phyloP scores from a whole-genome alignment of 2,888 invertebrate genomes.

The Conops quadrifasciatus region DNA sequence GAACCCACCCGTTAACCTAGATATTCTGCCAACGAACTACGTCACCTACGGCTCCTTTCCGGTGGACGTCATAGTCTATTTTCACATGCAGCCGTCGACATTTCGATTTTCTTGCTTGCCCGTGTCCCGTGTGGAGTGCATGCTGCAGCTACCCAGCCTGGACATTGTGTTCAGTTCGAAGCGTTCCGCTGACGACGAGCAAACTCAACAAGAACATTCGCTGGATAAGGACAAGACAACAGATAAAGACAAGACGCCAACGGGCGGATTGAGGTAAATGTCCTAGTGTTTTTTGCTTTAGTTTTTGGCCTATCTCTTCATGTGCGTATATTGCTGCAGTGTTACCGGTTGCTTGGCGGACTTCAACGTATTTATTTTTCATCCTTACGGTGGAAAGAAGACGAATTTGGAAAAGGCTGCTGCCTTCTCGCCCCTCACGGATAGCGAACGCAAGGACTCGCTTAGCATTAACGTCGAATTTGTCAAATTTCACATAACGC shows the following conservation, averaged over 20 bases:
- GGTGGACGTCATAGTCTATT: slow-evolving; percentile 97
- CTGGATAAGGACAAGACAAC: slow-evolving; percentile 45
- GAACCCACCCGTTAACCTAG: slow-evolving; percentile 66
- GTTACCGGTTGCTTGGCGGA: slow-evolving; percentile 96
- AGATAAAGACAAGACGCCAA: slow-evolving; percentile 58
- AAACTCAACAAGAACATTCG: slow-evolving; percentile 33
- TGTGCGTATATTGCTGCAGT: slow-evolving; percentile 67
- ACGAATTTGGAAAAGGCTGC: slow-evolving; percentile 79
- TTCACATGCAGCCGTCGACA: slow-evolving; percentile 97
- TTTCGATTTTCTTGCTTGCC: slow-evolving; percentile 96
- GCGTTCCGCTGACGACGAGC: slow-evolving; percentile 76
- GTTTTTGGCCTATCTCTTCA: not conserved
- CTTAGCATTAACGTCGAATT: slow-evolving; percentile 96
- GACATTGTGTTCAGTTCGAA: slow-evolving; percentile 97
- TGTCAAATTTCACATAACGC: slow-evolving; percentile 92
- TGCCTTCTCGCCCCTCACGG: slow-evolving; percentile 86
- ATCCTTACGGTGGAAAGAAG: slow-evolving; percentile 94
- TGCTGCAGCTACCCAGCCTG: slow-evolving; percentile 94
- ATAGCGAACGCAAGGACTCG: slow-evolving; percentile 93
- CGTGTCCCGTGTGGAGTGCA: slow-evolving; percentile 93
- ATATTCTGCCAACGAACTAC: slow-evolving; percentile 74
- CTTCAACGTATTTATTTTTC: slow-evolving; percentile 98
- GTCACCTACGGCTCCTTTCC: slow-evolving; percentile 95
- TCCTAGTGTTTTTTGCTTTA: not conserved
- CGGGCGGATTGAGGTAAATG: slow-evolving; percentile 59